Evolutionary conservation across 2,113 vertebrate species (phyloP).

Genomic region (Phodopus roborovskii): DNA sequence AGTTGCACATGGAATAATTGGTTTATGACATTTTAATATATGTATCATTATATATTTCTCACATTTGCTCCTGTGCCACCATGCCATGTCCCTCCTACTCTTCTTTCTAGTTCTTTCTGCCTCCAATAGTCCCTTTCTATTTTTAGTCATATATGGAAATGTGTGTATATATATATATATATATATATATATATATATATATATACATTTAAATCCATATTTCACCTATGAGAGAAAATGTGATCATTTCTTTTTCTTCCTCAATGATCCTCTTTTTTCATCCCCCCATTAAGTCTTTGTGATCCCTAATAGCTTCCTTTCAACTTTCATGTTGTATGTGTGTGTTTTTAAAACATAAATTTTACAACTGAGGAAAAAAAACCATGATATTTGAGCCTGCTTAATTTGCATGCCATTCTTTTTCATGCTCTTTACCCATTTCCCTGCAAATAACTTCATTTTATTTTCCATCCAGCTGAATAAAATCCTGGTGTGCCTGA

Average conservation of each 20-base stretch:
- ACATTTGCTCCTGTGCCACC: background rate
- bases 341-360: background rate
- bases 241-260: background rate
- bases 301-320: no score
- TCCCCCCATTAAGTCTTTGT: background rate
- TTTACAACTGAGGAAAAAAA: background rate
- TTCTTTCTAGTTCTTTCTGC: background rate
- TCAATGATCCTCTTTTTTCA: no score
- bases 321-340: background rate
- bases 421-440: background rate
- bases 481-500: background rate
- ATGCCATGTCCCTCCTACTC: background rate
- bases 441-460: background rate
- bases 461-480: background rate
- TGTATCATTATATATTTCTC: background rate
- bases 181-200: no score
- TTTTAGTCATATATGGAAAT: background rate
- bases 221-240: background rate
- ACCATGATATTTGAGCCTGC: background rate
- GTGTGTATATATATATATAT: no score
- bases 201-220: background rate
- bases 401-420: background rate
- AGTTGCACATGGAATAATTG: background rate
- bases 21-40: background rate
- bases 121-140: background rate